Base-by-base conservation (phyloP, 2,888 invertebrate species). In the Abrostola triplasia region DNA sequence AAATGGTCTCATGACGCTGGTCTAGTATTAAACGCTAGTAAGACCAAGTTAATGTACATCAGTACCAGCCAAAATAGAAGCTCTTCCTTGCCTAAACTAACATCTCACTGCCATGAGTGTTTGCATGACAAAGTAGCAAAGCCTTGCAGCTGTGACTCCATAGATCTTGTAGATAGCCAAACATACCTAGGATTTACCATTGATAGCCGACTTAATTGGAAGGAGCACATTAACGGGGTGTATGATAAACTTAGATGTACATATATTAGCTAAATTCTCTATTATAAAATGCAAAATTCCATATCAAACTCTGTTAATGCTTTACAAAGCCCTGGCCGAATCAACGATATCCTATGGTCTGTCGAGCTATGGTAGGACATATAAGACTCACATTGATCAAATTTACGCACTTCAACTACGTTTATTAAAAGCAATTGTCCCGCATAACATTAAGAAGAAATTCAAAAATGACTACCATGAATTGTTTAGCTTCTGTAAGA, bases 1-100 rank as follows among this genome's bases (percentile, higher is more conserved):
- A 73, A 70, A 56, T 73, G 71, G 74, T 64, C 67, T 4, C 73
- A 76, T 42, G 72, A 76, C 37, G 59, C 62, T 0, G 72, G 77
- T n/a, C 50, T 74, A 36, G 77, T 74, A 1, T 13, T 77, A 7
- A 77, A 74, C 49, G 48, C 70, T 0, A 41, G 66, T 6, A 72
- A 72, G 54, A 72, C 72, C 2, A 72, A 69, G 50, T 0, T 68
- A 5, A 47, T 72, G 1, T 51, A 72, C 35, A 52, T 72, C 13
- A 37, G 36, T 41, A 68, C 66, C 0, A 44, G 38, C 5, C 54
- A 64, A 6, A 53, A 54, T 42, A 37, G 35, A 40, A 42, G 42
- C 6, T 0, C 24, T 6, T 13, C 41, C 6, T 6, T 0, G 0
- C 9, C 53, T 13, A 42, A 10, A 5, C 36, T 66, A 12, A 52